A percentile compares a stretch with the other conserved stretches of the same genome.
These are phyloP conservation scores for Sinonovacula constricta DNA, from an alignment of 1,140 invertebrate species.

Conservation along the genomic window DNA sequence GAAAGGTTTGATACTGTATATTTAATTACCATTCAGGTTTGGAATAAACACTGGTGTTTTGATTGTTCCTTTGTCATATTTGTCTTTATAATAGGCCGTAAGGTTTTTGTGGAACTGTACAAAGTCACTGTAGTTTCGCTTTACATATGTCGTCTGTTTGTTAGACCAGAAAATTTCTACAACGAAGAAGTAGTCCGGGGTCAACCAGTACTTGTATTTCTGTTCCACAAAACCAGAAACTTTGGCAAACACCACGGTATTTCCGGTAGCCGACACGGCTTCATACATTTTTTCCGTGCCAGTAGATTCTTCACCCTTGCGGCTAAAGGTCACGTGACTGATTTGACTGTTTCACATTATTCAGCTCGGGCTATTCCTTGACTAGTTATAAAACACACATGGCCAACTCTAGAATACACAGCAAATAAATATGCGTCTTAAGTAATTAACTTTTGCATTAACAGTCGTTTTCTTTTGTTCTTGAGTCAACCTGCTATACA, in stretches of 20 bases:
- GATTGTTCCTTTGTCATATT: slow-evolving; percentile 24
- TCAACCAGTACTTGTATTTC: slow-evolving; percentile 43
- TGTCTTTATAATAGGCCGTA: slow-evolving; percentile 15
- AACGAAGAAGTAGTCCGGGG: slow-evolving; percentile 33
- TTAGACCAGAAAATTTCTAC: slow-evolving; percentile 33
- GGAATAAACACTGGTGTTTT: slow-evolving; percentile 37
- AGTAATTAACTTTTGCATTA: too few relatives aligned
- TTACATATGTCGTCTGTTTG: slow-evolving; percentile 36
- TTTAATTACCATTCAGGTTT: slow-evolving; percentile 44
- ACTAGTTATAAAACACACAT: too few relatives aligned
- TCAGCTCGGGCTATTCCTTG: too few relatives aligned
- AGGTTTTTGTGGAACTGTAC: slow-evolving; percentile 16
- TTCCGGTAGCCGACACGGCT: slow-evolving; percentile 9
- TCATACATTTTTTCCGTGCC: slow-evolving; percentile 31
- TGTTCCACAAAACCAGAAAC: slow-evolving; percentile 38
- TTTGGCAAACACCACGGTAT: slow-evolving; percentile 26
- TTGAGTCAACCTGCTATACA: too few relatives aligned
- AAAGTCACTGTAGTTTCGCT: slow-evolving; percentile 34
- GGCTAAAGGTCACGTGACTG: too few relatives aligned
- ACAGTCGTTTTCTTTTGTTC: too few relatives aligned
- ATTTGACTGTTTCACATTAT: too few relatives aligned
- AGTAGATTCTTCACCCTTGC: too few relatives aligned
- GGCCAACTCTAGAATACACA: too few relatives aligned
- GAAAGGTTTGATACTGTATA: too few relatives aligned
- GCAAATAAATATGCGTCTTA: too few relatives aligned